Evolutionary conservation across 2,888 invertebrate genomes (phyloP), one percentile per base, ranked within the genome.

Genomic region (Troides aeacus): DNA sequence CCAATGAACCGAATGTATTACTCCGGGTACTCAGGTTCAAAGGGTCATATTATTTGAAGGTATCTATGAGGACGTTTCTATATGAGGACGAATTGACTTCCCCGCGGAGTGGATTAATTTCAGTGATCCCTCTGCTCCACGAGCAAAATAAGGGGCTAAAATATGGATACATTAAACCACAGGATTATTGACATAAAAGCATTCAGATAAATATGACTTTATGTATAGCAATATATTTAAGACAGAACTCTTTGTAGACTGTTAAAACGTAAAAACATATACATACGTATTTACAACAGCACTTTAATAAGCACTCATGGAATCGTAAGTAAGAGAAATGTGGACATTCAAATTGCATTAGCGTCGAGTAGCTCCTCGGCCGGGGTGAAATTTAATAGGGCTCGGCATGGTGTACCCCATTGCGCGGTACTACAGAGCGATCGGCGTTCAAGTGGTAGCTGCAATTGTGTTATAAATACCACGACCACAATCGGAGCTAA

Each of bases 1-100:
- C 81, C 84, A 85, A 89, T 90, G 86, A 85, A 83, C 78, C 80
- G 76, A 81, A 79, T 76, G 76, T 78, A 76, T 73, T 71, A 69
- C 70, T 64, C 64, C 60, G 56, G 64, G 23, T 39, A 39, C 39
- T 39, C 39, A 69, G 62, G 73, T 64, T 73, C 74, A 73, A 73
- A 74, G 72, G 73, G 68, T 68, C 68, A 62, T 61, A 61, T 69
- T 69, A 69, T 65, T 53, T 21, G 59, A 39, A 69, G 36, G 68
- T 60, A 69, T 69, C 68, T 61, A 69, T 60, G 64, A 53, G 39
- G 56, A 64, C 30, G 50, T 64, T 15, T 53, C 30, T 50, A 59
- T n/a, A 46, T 15, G 30, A 62, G 50, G 23, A 63, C 46, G 63
- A 63, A 63, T 68, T 63, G 68, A 59, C 68, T 68, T 63, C 58